These are phyloP conservation scores for Rhabdomys pumilio DNA, from an alignment of 2,797 vertebrate genomes.

Conservation along the genomic window DNA sequence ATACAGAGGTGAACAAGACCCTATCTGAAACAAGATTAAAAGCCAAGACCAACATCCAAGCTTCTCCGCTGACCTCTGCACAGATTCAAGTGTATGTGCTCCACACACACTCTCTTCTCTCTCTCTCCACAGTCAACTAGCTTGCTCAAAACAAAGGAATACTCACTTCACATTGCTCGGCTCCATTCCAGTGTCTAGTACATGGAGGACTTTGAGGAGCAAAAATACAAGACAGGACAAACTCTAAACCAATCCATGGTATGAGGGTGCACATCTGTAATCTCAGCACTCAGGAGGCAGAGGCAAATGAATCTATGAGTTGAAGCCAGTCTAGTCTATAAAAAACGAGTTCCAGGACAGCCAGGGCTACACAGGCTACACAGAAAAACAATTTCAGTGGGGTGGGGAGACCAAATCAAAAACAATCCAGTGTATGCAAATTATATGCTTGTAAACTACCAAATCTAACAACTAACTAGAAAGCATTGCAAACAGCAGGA, in stretches of 20 bases:
- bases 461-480: constrained; percentile 27
- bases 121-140: neutral
- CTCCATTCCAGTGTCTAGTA: neutral
- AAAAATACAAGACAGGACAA: constrained; percentile 1
- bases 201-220: neutral
- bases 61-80: neutral
- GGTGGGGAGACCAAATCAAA: neutral
- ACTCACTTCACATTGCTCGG: neutral
- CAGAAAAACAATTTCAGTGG: neutral
- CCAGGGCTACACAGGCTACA: neutral
- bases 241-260: neutral
- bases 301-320: neutral
- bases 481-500: neutral
- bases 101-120: neutral
- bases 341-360: neutral
- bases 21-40: neutral
- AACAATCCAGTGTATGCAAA: constrained; percentile 35
- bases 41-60: neutral
- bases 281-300: neutral
- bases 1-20: neutral
- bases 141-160: neutral
- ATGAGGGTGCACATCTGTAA: neutral
- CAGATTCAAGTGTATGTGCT: neutral
- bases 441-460: constrained; percentile 25
- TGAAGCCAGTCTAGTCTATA: neutral